Evolutionary conservation across 1,140 invertebrate genomes (phyloP).

Genomic region (Zaprionus ghesquierei): DNA sequence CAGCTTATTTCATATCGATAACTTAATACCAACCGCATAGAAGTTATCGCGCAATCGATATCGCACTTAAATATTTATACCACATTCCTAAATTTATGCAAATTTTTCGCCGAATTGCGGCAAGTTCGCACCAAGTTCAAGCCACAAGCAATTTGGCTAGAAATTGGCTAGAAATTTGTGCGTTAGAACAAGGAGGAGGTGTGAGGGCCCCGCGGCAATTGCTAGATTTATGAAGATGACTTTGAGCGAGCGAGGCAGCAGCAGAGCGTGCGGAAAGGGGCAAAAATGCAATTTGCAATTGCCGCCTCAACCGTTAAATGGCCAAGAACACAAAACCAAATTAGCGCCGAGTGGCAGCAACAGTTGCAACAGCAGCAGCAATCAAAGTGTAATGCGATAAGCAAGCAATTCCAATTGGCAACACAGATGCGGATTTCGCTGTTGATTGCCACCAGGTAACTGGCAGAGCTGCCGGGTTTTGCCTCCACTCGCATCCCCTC

Average conservation of each 20-base stretch:
- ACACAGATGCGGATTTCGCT: conserved; percentile 18
- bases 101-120: not conserved
- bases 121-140: conserved; percentile 26
- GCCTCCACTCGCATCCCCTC: not conserved
- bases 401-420: conserved; percentile 52
- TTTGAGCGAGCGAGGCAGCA: conserved; percentile 16
- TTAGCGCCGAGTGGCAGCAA: conserved; percentile 55
- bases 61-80: too few relatives aligned
- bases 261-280: not conserved
- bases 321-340: conserved; percentile 70
- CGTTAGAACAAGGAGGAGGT: conserved; percentile 4
- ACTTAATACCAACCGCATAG: too few relatives aligned
- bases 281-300: conserved; percentile 75
- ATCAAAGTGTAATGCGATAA: conserved; percentile 68
- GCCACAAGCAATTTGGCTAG: conserved; percentile 59
- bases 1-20: too few relatives aligned
- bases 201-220: conserved; percentile 37
- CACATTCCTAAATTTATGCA: too few relatives aligned
- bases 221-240: conserved; percentile 63
- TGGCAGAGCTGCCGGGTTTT: not conserved
- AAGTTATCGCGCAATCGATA: too few relatives aligned
- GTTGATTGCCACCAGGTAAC: conserved; percentile 13
- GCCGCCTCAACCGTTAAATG: conserved; percentile 68
- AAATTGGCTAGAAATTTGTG: conserved; percentile 66
- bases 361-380: conserved; percentile 48